phyloP scores from a whole-genome alignment of 2,113 vertebrate genomes.

The Lanius collurio region DNA sequence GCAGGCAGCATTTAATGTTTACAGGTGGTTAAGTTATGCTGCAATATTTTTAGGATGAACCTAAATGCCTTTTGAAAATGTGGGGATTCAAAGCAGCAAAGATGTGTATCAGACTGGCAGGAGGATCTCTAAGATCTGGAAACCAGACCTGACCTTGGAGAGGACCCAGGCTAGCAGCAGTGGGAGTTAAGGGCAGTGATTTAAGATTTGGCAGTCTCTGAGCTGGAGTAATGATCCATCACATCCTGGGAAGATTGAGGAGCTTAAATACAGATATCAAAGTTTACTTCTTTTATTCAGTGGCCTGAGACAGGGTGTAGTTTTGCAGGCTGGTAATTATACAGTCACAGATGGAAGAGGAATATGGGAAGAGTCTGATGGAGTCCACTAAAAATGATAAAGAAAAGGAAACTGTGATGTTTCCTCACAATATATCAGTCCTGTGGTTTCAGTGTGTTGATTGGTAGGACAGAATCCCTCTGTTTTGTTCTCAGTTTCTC shows the following conservation, averaged over 20 bases:
- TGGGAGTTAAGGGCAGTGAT: neutral
- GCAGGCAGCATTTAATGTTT: conserved; percentile 8
- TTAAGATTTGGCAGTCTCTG: neutral
- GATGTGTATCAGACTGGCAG: neutral
- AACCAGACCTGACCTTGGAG: neutral
- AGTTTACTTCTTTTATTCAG: neutral
- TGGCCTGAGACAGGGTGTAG: neutral
- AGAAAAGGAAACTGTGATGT: neutral
- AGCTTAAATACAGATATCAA: neutral
- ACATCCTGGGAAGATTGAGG: neutral
- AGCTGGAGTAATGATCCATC: neutral
- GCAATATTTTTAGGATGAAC: neutral
- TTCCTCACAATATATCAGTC: neutral
- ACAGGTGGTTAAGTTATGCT: conserved; percentile 22
- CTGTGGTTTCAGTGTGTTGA: neutral
- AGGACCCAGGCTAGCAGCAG: neutral
- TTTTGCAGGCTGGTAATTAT: neutral
- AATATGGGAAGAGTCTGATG: neutral
- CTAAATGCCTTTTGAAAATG: neutral
- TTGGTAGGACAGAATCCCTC: neutral
- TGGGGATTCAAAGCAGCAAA: neutral
- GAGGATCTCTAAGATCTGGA: neutral
- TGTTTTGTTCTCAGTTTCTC: neutral
- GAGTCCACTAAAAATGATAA: neutral
- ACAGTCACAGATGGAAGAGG: neutral